Evolutionary conservation across 2,888 invertebrate species (phyloP).

Genomic region (Timema podura): DNA sequence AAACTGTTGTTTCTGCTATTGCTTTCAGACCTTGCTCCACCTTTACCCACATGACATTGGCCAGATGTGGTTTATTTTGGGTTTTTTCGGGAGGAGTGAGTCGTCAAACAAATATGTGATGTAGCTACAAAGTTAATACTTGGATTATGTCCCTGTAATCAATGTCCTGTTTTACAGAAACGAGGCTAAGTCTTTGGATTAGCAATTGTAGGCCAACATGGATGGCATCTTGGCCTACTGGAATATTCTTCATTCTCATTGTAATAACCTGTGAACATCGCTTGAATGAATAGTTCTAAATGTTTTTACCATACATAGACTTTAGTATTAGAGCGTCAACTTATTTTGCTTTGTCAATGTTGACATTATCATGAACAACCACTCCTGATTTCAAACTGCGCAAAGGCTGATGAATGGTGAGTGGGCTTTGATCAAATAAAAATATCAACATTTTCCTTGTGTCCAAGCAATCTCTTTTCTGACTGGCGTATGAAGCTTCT

Average conservation of each 20-base stretch:
- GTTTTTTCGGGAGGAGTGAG: background rate
- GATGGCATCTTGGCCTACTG: background rate
- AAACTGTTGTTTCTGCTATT: background rate
- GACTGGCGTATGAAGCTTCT: slow-evolving; percentile 1
- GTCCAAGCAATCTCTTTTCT: background rate
- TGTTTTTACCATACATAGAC: background rate
- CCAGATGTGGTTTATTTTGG: background rate
- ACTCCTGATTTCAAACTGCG: slow-evolving; percentile 7
- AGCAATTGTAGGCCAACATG: background rate
- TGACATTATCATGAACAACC: background rate
- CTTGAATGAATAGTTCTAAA: too few relatives aligned
- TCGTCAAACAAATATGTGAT: background rate
- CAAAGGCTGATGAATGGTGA: background rate
- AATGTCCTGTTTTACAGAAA: background rate
- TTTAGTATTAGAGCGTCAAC: background rate
- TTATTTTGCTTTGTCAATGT: background rate
- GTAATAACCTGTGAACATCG: too few relatives aligned
- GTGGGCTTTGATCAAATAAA: background rate
- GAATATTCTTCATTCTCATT: too few relatives aligned
- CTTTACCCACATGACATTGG: background rate
- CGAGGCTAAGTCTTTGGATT: background rate
- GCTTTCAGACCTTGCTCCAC: background rate
- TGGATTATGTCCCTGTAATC: background rate
- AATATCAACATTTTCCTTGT: background rate
- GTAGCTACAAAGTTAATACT: background rate